phyloP scores from a whole-genome alignment of 2,797 vertebrate species.

The Etheostoma nigrum region DNA sequence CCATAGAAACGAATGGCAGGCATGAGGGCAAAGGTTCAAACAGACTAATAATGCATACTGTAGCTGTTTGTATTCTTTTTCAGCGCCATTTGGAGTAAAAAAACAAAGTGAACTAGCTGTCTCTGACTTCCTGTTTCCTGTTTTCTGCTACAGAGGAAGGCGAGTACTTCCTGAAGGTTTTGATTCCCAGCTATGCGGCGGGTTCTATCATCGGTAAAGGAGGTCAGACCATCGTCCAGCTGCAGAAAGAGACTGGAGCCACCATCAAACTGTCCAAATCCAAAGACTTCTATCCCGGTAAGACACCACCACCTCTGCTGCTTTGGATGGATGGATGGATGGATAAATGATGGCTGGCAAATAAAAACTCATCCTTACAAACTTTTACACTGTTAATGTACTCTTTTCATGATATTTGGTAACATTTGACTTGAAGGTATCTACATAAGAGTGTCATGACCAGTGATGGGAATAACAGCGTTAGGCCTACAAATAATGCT shows the following conservation, averaged over 20 bases:
- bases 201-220: slow-evolving; percentile 96
- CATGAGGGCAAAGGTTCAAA: slow-evolving; percentile 67
- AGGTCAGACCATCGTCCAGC: slow-evolving; percentile 94
- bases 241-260: slow-evolving; percentile 95
- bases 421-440: too few species aligned
- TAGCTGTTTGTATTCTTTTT: neutral
- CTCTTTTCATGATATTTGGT: neutral
- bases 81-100: slow-evolving; percentile 14
- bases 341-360: slow-evolving; percentile 6
- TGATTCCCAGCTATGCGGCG: slow-evolving; percentile 96
- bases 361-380: neutral
- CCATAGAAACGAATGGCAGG: slow-evolving; percentile 18
- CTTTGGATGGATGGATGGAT: slow-evolving; percentile 1
- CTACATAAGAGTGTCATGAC: too few species aligned
- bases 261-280: slow-evolving; percentile 98
- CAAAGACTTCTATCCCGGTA: slow-evolving; percentile 97
- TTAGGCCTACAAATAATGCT: too few species aligned
- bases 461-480: too few species aligned
- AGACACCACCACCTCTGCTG: slow-evolving; percentile 29
- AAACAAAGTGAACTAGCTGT: slow-evolving; percentile 15
- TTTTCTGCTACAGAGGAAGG: slow-evolving; percentile 88
- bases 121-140: slow-evolving; percentile 77
- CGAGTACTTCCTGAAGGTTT: slow-evolving; percentile 96
- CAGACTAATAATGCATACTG: neutral
- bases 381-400: slow-evolving; percentile 6